A percentile compares a stretch with the other conserved stretches of the same genome.
Evolutionary conservation across 1,140 invertebrate species (phyloP).

Genomic region (Physella acuta): DNA sequence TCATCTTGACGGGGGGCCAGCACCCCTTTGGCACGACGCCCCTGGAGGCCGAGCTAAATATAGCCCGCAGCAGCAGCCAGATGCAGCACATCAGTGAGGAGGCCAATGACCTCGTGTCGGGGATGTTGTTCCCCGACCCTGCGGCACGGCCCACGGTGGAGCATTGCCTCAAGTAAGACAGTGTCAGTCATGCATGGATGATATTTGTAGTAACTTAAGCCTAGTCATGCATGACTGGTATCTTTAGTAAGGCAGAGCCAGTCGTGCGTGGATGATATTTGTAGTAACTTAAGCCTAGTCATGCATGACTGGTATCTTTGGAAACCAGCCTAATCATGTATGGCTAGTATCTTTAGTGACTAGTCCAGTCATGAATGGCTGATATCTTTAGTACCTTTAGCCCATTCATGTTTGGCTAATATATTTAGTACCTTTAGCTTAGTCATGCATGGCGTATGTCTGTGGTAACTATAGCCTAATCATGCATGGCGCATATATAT

Average conservation of each 20-base stretch:
- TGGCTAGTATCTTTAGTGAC: too few relatives aligned
- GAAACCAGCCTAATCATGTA: not conserved
- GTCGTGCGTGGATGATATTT: too few relatives aligned
- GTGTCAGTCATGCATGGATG: too few relatives aligned
- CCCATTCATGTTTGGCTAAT: too few relatives aligned
- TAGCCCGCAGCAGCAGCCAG: conserved; percentile 36
- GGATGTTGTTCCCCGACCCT: conserved; percentile 38
- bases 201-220: too few relatives aligned
- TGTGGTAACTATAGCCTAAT: too few relatives aligned
- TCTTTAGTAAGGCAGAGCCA: not conserved
- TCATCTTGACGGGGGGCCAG: conserved; percentile 9
- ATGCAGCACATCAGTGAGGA: conserved; percentile 35
- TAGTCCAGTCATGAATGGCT: too few relatives aligned
- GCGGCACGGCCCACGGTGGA: conserved; percentile 32
- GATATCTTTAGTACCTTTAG: too few relatives aligned
- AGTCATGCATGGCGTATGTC: too few relatives aligned
- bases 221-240: not conserved
- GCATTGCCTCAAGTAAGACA: conserved; percentile 39
- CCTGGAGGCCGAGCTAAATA: conserved; percentile 41
- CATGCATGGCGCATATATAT: too few relatives aligned
- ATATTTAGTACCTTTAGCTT: too few relatives aligned
- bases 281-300: too few relatives aligned
- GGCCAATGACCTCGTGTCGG: conserved; percentile 37
- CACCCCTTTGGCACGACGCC: conserved; percentile 30
- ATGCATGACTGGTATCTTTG: not conserved